Evolutionary conservation across 2,888 invertebrate genomes (phyloP).

Genomic region (Lochmaea crataegi): DNA sequence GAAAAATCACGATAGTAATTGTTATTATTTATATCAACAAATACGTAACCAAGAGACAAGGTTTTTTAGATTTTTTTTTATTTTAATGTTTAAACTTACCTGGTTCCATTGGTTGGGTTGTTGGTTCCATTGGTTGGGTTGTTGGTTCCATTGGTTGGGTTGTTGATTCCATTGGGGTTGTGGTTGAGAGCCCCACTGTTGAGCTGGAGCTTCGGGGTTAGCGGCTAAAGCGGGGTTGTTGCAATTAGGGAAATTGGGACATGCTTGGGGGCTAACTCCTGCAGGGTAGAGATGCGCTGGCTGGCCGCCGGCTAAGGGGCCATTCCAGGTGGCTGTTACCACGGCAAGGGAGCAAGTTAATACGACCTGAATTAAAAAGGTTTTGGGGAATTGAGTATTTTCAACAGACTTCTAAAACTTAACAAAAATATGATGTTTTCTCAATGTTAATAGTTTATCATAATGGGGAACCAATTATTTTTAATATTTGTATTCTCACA

Average conservation of each 20-base stretch:
- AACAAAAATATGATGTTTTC: too few relatives aligned
- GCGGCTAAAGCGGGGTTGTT: constrained; percentile 62
- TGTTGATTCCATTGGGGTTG: constrained; percentile 42
- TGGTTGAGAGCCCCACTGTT: constrained; percentile 44
- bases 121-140: constrained; percentile 36
- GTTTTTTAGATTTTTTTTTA: background rate
- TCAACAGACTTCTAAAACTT: too few relatives aligned
- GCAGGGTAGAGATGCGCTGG: constrained; percentile 63
- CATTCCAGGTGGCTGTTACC: constrained; percentile 60
- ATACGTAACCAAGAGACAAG: too few relatives aligned
- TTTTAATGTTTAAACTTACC: background rate
- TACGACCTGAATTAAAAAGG: constrained; percentile 54
- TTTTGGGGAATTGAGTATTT: too few relatives aligned
- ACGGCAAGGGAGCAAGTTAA: constrained; percentile 59
- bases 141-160: background rate
- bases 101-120: constrained; percentile 36
- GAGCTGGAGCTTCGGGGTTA: constrained; percentile 55
- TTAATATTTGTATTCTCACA: too few relatives aligned
- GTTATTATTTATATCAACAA: background rate
- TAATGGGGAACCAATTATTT: too few relatives aligned
- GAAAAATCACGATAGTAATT: background rate
- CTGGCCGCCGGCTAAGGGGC: constrained; percentile 63
- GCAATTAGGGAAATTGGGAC: constrained; percentile 64
- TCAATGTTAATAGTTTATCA: too few relatives aligned
- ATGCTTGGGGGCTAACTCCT: constrained; percentile 63